Base-by-base conservation (phyloP, 2,113 vertebrate genomes). In the Loxodonta africana region DNA sequence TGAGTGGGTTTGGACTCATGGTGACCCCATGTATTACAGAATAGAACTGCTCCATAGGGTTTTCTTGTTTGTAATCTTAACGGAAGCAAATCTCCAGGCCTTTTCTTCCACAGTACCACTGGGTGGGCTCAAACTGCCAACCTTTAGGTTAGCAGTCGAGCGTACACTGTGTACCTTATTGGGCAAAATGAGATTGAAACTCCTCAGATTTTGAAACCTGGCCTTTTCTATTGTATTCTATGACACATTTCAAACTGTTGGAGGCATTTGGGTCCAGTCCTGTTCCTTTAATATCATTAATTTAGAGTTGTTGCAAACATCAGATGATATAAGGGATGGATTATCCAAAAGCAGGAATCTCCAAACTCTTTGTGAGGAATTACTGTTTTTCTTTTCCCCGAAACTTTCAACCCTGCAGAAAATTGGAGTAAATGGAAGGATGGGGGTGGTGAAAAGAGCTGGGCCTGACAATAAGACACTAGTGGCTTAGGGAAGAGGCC, bases 181-280 rank as follows among this genome's bases (percentile, higher is more conserved):
- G 82, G 8, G 8, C n/a, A 83, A 62, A 53, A 93, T n/a, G 44
- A 83, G 46, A 62, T 21, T 15, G 51, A 78, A 46, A 95, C 57
- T 92, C 67, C 84, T 88, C 83, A 83, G 48, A 80, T 94, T 96
- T 95, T 28, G 25, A 95, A 86, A 87, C 57, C 63, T 87, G 71
- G 41, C 57, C 57, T 88, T 74, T 88, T 83, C 2, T 7, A 26
- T 77, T 94, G 48, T 86, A 44, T 87, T 62, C 44, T 65, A 53
- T 77, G n/a, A 62, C 51, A 76, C 65, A 80, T 46, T 91, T 95
- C 81, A 94, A 94, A 90, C 3, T 62, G 57, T 88, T 71, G n/a
- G n/a, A 92, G 30, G 33, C 8, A 20, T 14, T 44, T n/a, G 63
- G 57, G 33, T 46, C 51, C 48, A 21, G 74, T 71, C 25, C 67